phyloP scores from a whole-genome alignment of 1,140 invertebrate genomes.

The Anthonomus grandis region DNA sequence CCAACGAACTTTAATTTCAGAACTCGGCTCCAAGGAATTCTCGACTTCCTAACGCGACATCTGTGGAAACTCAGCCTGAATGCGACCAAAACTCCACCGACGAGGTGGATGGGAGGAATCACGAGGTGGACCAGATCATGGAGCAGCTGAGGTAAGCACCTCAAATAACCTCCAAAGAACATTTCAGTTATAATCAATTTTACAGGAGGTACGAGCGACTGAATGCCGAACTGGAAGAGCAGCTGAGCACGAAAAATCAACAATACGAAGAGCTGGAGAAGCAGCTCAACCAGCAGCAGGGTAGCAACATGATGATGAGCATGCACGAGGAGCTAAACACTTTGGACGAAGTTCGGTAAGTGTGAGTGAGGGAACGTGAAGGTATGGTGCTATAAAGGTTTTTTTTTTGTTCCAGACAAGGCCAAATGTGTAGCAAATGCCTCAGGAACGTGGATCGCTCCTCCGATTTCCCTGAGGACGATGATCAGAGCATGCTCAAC shows the following conservation, averaged over 20 bases:
- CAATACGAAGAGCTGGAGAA: conserved; percentile 79
- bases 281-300: conserved; percentile 64
- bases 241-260: conserved; percentile 68
- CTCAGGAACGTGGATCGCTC: conserved; percentile 61
- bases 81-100: conserved; percentile 23
- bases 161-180: neutral
- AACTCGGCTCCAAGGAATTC: too few relatives aligned
- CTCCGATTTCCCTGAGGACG: conserved; percentile 59
- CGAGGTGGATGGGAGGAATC: conserved; percentile 30
- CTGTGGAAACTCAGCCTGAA: conserved; percentile 23
- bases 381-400: neutral
- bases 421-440: conserved; percentile 74
- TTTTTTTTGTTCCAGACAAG: conserved; percentile 57
- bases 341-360: conserved; percentile 76
- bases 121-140: conserved; percentile 48
- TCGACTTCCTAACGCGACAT: neutral
- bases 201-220: conserved; percentile 67
- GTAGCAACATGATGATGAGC: conserved; percentile 74
- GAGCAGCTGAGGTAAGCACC: conserved; percentile 56
- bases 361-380: conserved; percentile 4
- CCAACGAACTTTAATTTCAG: too few relatives aligned
- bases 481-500: conserved; percentile 60
- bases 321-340: conserved; percentile 79
- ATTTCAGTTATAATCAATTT: neutral
- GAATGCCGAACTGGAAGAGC: conserved; percentile 73